Evolutionary conservation across 2,113 vertebrate species (phyloP), one percentile per base, ranked within the genome.

Genomic region (Sinocyclocheilus anophthalmus): DNA sequence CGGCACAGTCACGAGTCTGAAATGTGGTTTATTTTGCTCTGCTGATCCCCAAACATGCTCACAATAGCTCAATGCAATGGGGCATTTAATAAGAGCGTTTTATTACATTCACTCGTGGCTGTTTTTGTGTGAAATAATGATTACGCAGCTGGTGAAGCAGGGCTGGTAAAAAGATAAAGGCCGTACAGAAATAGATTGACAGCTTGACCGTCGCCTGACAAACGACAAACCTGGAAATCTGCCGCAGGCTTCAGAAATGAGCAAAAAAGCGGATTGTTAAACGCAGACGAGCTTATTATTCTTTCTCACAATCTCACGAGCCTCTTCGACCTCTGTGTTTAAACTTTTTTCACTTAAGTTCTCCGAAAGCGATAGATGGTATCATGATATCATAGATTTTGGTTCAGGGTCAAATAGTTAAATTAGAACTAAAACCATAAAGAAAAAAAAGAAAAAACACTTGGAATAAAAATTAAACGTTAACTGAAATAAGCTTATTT

Each of bases 11-110:
- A 20, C 30, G 45, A 69, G 61, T 16, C 82, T 37, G 26, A n/a
- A 42, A 33, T 22, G 67, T 70, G 4, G 7, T 63, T 84, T 84
- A 26, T 76, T 81, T 86, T 4, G 55, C 69, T 59, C 24, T 37
- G 45, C 48, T 9, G 80, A 84, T 65, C 59, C 55, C 67, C 84
- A 70, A 78, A 76, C 61, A 20, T 42, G 39, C 59, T 61, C 65
- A 59, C 59, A 37, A 73, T 69, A 57, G 78, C 88, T 87, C 88
- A 81, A 45, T 70, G 82, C 65, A 86, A 89, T 89, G 63, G 82
- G 77, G 4, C 69, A 55, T 84, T 86, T 84, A 84, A 80, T 76
- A 77, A 69, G 57, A 75, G 50, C 22, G 33, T 86, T 45, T 79
- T 78, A 76, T 83, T 83, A 11, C 57, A 22, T 63, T 63, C 61